A percentile compares a stretch with the other conserved stretches of the same genome.
Conservation (phyloP, 2,888 invertebrate species). For the Lepidocyrtinus sp. region DNA sequence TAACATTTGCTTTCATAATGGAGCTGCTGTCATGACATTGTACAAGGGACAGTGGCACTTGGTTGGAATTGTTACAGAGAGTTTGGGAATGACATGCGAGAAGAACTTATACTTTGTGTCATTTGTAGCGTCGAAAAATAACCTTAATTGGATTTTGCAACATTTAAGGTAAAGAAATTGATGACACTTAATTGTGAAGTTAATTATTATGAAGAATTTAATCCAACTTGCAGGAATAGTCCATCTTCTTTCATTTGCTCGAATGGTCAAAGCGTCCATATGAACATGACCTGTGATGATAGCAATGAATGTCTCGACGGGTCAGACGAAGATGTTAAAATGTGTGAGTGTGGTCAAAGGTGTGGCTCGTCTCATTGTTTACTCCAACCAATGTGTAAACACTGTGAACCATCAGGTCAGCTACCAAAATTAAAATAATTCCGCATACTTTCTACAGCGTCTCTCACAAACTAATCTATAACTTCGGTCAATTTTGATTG, state of each 20-base stretch:
- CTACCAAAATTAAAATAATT: neutral
- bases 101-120: slow-evolving; percentile 59
- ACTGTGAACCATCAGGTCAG: slow-evolving; percentile 22
- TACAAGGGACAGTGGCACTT: slow-evolving; percentile 56
- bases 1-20: slow-evolving; percentile 57
- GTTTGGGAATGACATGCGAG: slow-evolving; percentile 52
- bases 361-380: slow-evolving; percentile 28
- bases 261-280: slow-evolving; percentile 47
- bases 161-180: slow-evolving; percentile 39
- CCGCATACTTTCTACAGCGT: neutral
- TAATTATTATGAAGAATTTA: neutral
- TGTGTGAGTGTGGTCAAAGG: slow-evolving; percentile 29
- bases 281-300: slow-evolving; percentile 41
- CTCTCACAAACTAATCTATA: too few relatives aligned
- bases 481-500: too few relatives aligned
- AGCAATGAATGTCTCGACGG: slow-evolving; percentile 55
- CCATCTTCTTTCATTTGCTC: slow-evolving; percentile 51
- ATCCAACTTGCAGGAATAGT: slow-evolving; percentile 39
- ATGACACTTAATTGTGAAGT: too few relatives aligned
- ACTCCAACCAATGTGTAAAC: slow-evolving; percentile 36
- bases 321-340: slow-evolving; percentile 49
- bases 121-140: slow-evolving; percentile 41
- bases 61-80: slow-evolving; percentile 55
- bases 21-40: slow-evolving; percentile 48
- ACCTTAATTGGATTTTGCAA: slow-evolving; percentile 55